These are phyloP conservation scores for Diadema setosum DNA, from an alignment of 35 echinoderm and acorn worm species.

Conservation along the genomic window DNA sequence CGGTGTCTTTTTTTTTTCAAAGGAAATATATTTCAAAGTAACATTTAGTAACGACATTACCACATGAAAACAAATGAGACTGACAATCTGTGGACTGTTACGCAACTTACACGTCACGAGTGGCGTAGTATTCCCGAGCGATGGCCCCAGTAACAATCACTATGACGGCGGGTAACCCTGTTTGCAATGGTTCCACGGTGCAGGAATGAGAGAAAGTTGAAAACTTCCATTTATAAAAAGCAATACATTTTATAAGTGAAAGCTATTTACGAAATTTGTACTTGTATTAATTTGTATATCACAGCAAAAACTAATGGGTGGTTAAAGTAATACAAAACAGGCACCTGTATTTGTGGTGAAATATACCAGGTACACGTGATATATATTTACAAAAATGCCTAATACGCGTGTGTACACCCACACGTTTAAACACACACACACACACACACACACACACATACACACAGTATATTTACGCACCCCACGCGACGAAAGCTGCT, in stretches of 20 bases:
- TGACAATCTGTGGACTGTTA: neutral
- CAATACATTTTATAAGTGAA: neutral
- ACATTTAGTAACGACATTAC: neutral
- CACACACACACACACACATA: too few species aligned
- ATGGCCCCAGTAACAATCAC: neutral
- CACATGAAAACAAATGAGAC: neutral
- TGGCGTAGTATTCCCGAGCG: neutral
- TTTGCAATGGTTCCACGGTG: too few species aligned
- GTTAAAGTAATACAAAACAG: neutral
- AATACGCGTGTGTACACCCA: too few species aligned
- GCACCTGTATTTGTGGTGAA: neutral
- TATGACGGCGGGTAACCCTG: neutral
- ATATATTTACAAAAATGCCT: neutral
- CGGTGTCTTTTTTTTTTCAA: neutral
- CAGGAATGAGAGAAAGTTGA: neutral
- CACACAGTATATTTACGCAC: too few species aligned
- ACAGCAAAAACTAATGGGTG: neutral
- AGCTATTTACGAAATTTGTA: neutral
- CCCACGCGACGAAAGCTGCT: conserved; percentile 47
- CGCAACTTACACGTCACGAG: neutral
- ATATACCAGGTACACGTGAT: neutral
- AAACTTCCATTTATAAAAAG: neutral
- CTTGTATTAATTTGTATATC: neutral
- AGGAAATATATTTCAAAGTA: neutral
- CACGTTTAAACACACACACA: too few species aligned